Conservation (phyloP, 2,113 vertebrate species). For the Aramus guarauna region DNA sequence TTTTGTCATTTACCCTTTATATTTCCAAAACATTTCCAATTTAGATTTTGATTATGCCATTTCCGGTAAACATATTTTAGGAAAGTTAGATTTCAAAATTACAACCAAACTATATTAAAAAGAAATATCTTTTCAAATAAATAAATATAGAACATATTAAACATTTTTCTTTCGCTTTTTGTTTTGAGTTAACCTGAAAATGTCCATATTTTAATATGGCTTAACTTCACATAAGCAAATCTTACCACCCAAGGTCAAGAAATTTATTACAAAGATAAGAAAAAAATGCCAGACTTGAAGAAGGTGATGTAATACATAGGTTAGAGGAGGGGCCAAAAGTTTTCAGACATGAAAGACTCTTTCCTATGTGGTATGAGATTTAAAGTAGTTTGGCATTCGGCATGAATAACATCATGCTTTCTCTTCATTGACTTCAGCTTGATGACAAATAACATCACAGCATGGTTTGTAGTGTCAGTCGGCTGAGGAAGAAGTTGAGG, state of each 20-base stretch:
- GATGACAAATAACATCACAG: background rate
- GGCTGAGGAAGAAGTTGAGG: background rate
- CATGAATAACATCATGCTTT: background rate
- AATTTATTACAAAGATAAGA: background rate
- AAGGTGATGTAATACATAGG: background rate
- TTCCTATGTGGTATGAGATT: background rate
- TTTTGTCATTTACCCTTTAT: background rate
- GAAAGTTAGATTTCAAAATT: background rate
- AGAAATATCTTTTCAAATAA: background rate
- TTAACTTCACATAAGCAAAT: background rate
- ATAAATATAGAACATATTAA: background rate
- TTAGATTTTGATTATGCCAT: background rate
- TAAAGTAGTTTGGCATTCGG: background rate
- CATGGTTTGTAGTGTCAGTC: background rate
- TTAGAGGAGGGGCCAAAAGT: background rate
- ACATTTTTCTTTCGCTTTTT: background rate
- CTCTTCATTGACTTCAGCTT: slow-evolving; percentile 1
- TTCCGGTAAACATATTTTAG: background rate
- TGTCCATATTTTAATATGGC: background rate
- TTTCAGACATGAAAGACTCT: background rate
- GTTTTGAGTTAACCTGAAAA: background rate
- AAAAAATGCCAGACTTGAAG: background rate
- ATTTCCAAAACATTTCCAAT: background rate
- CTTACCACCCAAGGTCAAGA: background rate
- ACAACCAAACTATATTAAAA: background rate